Evolutionary conservation across 2,888 invertebrate genomes (phyloP).

Genomic region (Tipula vernalis): DNA sequence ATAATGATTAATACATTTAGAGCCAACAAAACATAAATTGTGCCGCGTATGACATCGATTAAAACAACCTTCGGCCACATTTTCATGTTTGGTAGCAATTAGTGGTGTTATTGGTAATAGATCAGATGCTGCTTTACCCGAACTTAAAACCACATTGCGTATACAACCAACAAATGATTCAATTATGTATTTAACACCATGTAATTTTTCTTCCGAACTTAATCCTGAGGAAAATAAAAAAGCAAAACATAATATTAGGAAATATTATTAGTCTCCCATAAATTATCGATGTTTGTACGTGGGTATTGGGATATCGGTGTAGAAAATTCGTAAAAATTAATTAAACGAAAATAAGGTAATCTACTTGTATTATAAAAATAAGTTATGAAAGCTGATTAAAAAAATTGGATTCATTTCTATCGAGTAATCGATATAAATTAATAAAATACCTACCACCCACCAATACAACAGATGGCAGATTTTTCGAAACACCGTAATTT

Average conservation of each 20-base stretch:
- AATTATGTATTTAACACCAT: conserved; percentile 84
- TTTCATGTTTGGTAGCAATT: conserved; percentile 78
- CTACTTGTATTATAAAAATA: neutral
- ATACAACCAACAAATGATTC: conserved; percentile 89
- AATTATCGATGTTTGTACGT: neutral
- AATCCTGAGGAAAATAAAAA: conserved; percentile 41
- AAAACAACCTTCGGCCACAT: conserved; percentile 79
- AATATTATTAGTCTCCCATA: neutral
- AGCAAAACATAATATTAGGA: neutral
- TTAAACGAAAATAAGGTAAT: neutral
- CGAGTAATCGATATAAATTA: neutral
- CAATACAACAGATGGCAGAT: conserved; percentile 74
- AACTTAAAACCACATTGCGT: conserved; percentile 72
- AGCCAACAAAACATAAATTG: conserved; percentile 78
- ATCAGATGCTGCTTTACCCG: conserved; percentile 75
- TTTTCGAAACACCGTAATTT: conserved; percentile 76
- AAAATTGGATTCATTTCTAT: neutral
- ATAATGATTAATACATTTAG: conserved; percentile 84
- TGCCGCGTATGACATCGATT: conserved; percentile 69
- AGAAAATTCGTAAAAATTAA: neutral
- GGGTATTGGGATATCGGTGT: neutral
- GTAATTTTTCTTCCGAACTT: conserved; percentile 76
- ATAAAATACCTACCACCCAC: conserved; percentile 58
- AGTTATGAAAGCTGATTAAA: neutral
- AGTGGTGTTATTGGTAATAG: conserved; percentile 68